phyloP scores from a whole-genome alignment of 2,797 vertebrate genomes.

The Pseudochirops corinnae region DNA sequence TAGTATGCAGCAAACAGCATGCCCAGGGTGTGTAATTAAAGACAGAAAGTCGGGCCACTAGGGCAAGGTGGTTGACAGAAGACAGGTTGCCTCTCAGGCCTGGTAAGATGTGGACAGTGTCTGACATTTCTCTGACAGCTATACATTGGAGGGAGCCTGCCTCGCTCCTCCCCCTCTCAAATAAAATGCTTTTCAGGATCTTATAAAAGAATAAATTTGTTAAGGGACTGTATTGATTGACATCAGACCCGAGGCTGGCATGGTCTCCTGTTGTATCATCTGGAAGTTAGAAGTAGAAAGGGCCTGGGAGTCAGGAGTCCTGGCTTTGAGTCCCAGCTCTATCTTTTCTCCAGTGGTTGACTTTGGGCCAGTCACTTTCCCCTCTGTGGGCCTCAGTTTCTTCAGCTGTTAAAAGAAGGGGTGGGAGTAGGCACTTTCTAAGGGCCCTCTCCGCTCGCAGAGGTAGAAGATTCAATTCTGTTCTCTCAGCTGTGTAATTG shows the following conservation, averaged over 20 bases:
- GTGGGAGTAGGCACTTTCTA: background rate
- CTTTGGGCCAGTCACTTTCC: background rate
- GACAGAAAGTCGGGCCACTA: accelerated
- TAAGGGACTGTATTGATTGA: slow-evolving; percentile 12
- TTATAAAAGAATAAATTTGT: background rate
- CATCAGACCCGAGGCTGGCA: background rate
- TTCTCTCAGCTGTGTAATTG: background rate
- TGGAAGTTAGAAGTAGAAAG: background rate
- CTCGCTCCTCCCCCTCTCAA: background rate
- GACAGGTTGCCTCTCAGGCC: accelerated
- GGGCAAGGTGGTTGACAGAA: accelerated
- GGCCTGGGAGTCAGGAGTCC: background rate
- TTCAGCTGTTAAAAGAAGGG: background rate
- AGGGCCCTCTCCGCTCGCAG: background rate
- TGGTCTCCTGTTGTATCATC: background rate
- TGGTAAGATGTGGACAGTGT: accelerated
- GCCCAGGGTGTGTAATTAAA: background rate
- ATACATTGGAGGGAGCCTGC: background rate
- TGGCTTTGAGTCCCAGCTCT: background rate
- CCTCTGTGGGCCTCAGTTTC: background rate
- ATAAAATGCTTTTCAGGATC: slow-evolving; percentile 14
- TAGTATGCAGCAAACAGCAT: background rate
- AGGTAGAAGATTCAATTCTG: background rate
- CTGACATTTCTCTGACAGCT: background rate
- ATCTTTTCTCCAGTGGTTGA: background rate